Conservation (phyloP, 2,888 invertebrate genomes). For the Drosophila yooni region DNA sequence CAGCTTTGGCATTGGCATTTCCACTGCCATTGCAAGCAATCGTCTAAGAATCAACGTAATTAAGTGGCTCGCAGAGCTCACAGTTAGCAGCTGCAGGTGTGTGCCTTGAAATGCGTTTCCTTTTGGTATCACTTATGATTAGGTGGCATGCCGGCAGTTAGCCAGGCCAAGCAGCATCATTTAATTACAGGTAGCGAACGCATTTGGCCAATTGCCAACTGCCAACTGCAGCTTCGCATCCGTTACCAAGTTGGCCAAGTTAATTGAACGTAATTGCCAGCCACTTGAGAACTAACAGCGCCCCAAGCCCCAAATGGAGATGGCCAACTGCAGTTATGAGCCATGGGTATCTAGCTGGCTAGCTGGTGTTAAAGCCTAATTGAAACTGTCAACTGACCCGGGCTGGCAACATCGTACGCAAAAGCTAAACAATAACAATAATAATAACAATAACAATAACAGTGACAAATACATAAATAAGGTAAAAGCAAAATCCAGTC, state of each 20-base stretch:
- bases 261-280: slow-evolving; percentile 79
- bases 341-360: slow-evolving; percentile 10
- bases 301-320: slow-evolving; percentile 49
- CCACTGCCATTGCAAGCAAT: slow-evolving; percentile 59
- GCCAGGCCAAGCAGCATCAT: slow-evolving; percentile 56
- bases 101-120: slow-evolving; percentile 70
- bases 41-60: slow-evolving; percentile 66
- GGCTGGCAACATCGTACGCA: slow-evolving; percentile 33
- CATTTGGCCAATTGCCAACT: slow-evolving; percentile 63
- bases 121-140: slow-evolving; percentile 79
- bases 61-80: slow-evolving; percentile 49
- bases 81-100: slow-evolving; percentile 45
- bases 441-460: background rate
- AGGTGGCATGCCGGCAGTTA: slow-evolving; percentile 73
- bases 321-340: slow-evolving; percentile 17
- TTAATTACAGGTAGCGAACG: slow-evolving; percentile 66
- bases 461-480: slow-evolving; percentile 8
- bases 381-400: slow-evolving; percentile 60
- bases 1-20: slow-evolving; percentile 38
- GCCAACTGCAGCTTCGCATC: slow-evolving; percentile 49
- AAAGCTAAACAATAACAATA: slow-evolving; percentile 2
- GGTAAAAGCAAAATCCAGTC: slow-evolving; percentile 19
- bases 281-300: slow-evolving; percentile 72
- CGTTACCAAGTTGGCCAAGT: slow-evolving; percentile 77
- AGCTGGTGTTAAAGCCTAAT: slow-evolving; percentile 61